Evolutionary conservation across 2,888 invertebrate genomes (phyloP).

Genomic region (Drosophila eohydei): DNA sequence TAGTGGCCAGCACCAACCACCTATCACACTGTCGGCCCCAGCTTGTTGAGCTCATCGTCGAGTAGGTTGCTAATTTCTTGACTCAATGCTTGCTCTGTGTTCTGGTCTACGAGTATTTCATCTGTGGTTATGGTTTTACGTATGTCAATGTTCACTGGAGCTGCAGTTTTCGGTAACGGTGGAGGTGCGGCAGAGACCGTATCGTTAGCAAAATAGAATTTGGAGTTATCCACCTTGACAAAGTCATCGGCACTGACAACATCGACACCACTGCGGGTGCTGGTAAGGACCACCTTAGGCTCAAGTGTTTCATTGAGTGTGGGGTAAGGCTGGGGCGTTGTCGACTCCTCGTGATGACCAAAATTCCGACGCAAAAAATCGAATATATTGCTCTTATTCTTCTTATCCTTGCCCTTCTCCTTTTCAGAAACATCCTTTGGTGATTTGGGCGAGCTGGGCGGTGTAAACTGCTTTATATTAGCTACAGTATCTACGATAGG

Average conservation of each 20-base stretch:
- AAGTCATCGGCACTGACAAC: conserved; percentile 74
- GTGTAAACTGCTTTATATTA: conserved; percentile 81
- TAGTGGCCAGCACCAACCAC: conserved; percentile 41
- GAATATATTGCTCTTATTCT: conserved; percentile 84
- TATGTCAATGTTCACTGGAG: conserved; percentile 84
- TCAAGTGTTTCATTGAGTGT: conserved; percentile 54
- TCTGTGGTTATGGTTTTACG: conserved; percentile 82
- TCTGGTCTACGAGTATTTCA: conserved; percentile 81
- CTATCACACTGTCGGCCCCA: conserved; percentile 41
- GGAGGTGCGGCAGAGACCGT: conserved; percentile 49
- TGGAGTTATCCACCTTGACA: conserved; percentile 81
- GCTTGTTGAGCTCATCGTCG: conserved; percentile 83
- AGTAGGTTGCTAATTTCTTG: conserved; percentile 83
- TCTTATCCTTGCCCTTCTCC: conserved; percentile 60
- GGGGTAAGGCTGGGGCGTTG: conserved; percentile 56
- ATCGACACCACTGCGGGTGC: conserved; percentile 69
- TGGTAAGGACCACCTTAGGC: conserved; percentile 58
- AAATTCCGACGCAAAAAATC: conserved; percentile 85
- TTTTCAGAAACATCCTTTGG: conserved; percentile 22
- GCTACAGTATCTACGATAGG: conserved; percentile 83
- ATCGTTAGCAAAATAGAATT: conserved; percentile 81
- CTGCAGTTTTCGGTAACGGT: conserved; percentile 72
- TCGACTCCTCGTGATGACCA: conserved; percentile 70
- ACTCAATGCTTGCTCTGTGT: conserved; percentile 78
- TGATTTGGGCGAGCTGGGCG: conserved; percentile 71